A percentile compares a stretch with the other conserved stretches of the same genome.
Conservation (phyloP, 2,113 vertebrate species). For the Cynoglossus semilaevis region DNA sequence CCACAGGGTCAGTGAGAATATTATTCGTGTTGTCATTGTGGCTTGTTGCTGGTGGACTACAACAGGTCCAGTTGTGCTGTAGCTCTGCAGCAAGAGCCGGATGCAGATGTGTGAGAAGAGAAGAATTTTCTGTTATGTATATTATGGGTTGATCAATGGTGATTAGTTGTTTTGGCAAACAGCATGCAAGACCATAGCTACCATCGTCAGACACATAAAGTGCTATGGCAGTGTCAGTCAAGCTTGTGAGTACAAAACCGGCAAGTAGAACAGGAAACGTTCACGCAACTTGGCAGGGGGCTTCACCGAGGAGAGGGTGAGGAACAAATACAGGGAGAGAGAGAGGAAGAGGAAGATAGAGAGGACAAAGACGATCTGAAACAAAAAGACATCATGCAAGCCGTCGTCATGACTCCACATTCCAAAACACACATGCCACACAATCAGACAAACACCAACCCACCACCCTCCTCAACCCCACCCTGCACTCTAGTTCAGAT, state of each 20-base stretch:
- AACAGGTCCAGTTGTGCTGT: constrained; percentile 66
- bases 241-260: constrained; percentile 74
- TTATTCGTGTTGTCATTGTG: constrained; percentile 52
- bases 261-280: constrained; percentile 69
- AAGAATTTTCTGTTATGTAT: constrained; percentile 39
- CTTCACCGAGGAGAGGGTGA: constrained; percentile 75
- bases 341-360: constrained; percentile 72
- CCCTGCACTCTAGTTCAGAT: constrained; percentile 45
- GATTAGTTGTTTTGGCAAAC: constrained; percentile 62
- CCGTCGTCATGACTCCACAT: constrained; percentile 71
- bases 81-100: constrained; percentile 71
- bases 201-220: constrained; percentile 71
- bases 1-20: constrained; percentile 22
- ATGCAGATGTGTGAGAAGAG: constrained; percentile 55
- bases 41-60: constrained; percentile 71
- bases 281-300: constrained; percentile 74
- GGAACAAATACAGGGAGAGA: constrained; percentile 75
- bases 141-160: constrained; percentile 60
- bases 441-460: constrained; percentile 59
- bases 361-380: constrained; percentile 77
- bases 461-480: too few species aligned
- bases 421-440: constrained; percentile 65
- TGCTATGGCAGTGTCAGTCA: constrained; percentile 75
- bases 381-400: constrained; percentile 73
- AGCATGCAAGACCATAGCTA: constrained; percentile 73